Evolutionary conservation across 1,140 invertebrate genomes (phyloP).

Genomic region (Drosophila nigrodunni): DNA sequence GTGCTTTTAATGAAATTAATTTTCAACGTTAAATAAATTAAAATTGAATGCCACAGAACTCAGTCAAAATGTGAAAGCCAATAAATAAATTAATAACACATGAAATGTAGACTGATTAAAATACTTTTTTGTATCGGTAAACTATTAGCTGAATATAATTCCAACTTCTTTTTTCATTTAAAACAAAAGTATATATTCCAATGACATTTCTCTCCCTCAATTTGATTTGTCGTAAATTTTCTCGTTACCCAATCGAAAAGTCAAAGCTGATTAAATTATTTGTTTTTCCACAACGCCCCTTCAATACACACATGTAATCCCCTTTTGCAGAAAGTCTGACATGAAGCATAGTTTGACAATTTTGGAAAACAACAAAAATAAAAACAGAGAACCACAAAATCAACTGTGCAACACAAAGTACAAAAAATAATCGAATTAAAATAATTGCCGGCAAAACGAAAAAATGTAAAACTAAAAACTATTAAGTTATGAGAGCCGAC

Average conservation of each 20-base stretch:
- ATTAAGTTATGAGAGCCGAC: too few species aligned
- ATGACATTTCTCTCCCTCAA: conserved; percentile 13
- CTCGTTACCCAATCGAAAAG: conserved; percentile 15
- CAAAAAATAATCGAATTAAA: conserved; percentile 65
- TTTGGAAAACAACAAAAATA: conserved; percentile 29
- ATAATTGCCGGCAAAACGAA: conserved; percentile 55
- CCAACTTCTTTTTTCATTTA: background rate
- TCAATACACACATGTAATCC: background rate
- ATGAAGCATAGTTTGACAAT: conserved; percentile 41
- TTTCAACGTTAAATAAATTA: conserved; percentile 55
- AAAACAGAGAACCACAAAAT: conserved; percentile 5
- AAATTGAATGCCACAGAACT: conserved; percentile 3
- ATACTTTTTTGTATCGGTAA: background rate
- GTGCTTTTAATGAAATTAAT: conserved; percentile 71
- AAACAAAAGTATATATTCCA: conserved; percentile 4
- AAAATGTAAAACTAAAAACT: background rate
- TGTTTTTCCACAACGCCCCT: background rate
- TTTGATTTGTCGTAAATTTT: conserved; percentile 24
- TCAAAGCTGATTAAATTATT: conserved; percentile 55
- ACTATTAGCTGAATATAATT: background rate
- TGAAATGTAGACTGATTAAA: background rate
- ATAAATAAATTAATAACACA: conserved; percentile 14
- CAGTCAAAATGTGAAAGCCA: background rate
- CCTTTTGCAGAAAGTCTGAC: conserved; percentile 15
- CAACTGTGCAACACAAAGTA: conserved; percentile 22